Percentiles rank a stretch among this genome's conserved stretches.
Evolutionary conservation across 2,797 vertebrate species (phyloP).

Genomic region (Phoeniculus purpureus): DNA sequence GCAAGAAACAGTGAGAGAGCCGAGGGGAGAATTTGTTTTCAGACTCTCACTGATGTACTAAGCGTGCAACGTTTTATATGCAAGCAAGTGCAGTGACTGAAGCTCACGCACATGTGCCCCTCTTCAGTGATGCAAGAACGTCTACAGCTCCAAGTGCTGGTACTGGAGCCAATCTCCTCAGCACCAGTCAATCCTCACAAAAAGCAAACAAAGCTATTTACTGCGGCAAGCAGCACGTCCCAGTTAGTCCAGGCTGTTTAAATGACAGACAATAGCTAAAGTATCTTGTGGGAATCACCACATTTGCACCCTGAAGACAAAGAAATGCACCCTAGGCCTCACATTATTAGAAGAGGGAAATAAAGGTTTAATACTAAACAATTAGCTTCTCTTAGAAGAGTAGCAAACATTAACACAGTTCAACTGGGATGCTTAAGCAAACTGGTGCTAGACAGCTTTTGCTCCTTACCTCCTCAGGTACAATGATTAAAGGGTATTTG

Average conservation of each 20-base stretch:
- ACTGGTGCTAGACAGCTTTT: neutral
- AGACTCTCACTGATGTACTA: neutral
- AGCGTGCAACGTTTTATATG: neutral
- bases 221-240: neutral
- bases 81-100: neutral
- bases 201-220: neutral
- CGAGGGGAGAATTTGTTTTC: neutral
- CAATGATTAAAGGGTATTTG: slow-evolving; percentile 91
- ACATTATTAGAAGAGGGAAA: neutral
- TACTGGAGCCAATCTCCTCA: neutral
- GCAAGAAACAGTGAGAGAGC: neutral
- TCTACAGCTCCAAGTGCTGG: neutral
- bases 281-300: neutral
- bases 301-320: neutral
- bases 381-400: neutral
- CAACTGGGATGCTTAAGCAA: neutral
- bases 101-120: neutral
- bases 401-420: neutral
- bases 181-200: neutral
- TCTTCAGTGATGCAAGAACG: neutral
- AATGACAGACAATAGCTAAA: neutral
- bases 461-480: slow-evolving; percentile 91
- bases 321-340: neutral
- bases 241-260: neutral
- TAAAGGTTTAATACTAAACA: neutral